These are phyloP conservation scores for Vanessa atalanta DNA, from an alignment of 1,140 invertebrate species.

Conservation along the genomic window DNA sequence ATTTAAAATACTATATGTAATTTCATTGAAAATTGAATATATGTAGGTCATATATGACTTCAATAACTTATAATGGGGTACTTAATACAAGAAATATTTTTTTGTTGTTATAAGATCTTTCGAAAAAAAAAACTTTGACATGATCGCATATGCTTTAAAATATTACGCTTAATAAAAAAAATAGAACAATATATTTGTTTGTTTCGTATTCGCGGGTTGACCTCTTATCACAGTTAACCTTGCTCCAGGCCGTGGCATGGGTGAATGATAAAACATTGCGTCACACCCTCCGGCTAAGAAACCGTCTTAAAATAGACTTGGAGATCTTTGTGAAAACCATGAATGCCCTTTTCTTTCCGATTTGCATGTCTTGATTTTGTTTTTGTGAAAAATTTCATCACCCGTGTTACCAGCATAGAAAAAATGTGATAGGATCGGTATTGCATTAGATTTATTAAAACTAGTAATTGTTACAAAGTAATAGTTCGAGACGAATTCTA, in stretches of 20 bases:
- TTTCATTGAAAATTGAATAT: too few relatives aligned
- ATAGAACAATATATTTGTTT: not conserved
- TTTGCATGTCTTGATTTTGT: conserved; percentile 12
- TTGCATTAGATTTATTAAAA: too few relatives aligned
- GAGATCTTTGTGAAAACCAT: conserved; percentile 6
- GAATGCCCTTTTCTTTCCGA: conserved; percentile 8
- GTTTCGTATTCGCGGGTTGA: conserved; percentile 1
- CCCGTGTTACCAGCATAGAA: not conserved
- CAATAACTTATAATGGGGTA: too few relatives aligned
- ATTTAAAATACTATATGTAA: too few relatives aligned
- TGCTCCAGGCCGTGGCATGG: conserved; percentile 5
- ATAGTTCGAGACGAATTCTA: too few relatives aligned
- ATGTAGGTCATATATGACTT: too few relatives aligned
- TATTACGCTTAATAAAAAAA: not conserved
- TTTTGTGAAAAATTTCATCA: not conserved
- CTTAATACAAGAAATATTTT: too few relatives aligned
- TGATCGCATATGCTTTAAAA: not conserved
- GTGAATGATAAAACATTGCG: conserved; percentile 42
- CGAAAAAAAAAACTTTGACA: too few relatives aligned
- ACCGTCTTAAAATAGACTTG: conserved; percentile 32
- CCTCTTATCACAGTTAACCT: conserved; percentile 38
- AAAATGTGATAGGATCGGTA: too few relatives aligned
- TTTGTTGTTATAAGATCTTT: too few relatives aligned
- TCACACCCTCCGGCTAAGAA: conserved; percentile 31
- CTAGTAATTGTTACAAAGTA: too few relatives aligned